Conservation (phyloP, 2,797 vertebrate species). For the Philypnodon macrostomus region DNA sequence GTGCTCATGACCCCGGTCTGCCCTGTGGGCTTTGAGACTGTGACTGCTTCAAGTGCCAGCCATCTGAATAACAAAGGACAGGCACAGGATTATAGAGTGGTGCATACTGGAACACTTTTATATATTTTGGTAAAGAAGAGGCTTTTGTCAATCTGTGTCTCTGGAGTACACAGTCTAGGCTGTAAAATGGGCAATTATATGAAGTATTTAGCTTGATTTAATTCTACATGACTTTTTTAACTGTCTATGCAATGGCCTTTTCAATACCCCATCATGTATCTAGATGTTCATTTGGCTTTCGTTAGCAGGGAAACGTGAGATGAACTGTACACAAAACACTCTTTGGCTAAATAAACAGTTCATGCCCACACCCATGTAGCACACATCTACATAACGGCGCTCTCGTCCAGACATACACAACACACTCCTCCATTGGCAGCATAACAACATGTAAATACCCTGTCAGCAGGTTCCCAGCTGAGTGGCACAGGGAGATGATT, state of each 20-base stretch:
- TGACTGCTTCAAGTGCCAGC: slow-evolving; percentile 49
- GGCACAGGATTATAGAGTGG: slow-evolving; percentile 40
- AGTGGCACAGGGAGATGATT: slow-evolving; percentile 94
- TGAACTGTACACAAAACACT: slow-evolving; percentile 9
- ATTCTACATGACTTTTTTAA: too few species aligned
- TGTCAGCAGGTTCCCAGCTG: slow-evolving; percentile 90
- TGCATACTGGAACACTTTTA: slow-evolving; percentile 25
- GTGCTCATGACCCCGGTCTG: slow-evolving; percentile 59
- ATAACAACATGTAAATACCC: slow-evolving; percentile 83
- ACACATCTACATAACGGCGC: slow-evolving; percentile 27
- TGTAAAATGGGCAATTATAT: too few species aligned
- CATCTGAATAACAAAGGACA: slow-evolving; percentile 66
- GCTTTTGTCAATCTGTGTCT: not conserved
- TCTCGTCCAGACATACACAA: slow-evolving; percentile 24
- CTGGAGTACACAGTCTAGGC: too few species aligned
- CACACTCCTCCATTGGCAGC: slow-evolving; percentile 36
- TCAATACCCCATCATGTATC: not conserved
- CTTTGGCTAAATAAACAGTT: slow-evolving; percentile 17
- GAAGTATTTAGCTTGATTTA: too few species aligned
- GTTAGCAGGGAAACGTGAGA: slow-evolving; percentile 1
- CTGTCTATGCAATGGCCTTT: too few species aligned
- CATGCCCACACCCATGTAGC: slow-evolving; percentile 10
- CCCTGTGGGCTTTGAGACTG: slow-evolving; percentile 58
- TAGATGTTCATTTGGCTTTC: slow-evolving; percentile 1
- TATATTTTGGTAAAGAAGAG: slow-evolving; percentile 10